phyloP scores from a whole-genome alignment of 2,888 invertebrate species.

The Antitype chi region DNA sequence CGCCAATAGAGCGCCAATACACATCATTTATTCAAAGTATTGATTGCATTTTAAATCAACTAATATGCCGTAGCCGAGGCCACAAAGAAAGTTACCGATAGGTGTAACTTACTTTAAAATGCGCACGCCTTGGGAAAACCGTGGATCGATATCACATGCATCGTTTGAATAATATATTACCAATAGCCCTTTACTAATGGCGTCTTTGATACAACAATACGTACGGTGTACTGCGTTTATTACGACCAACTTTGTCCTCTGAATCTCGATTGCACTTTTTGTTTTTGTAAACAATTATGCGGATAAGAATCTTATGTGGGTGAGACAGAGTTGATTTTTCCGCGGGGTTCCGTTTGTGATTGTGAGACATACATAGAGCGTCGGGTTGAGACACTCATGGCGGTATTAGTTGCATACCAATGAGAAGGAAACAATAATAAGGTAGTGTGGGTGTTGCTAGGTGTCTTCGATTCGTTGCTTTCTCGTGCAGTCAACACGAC shows the following conservation, averaged over 20 bases:
- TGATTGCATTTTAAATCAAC: conserved; percentile 54
- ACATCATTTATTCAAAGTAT: conserved; percentile 35
- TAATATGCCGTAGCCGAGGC: background rate
- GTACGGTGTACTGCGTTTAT: background rate
- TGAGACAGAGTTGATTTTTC: conserved; percentile 43
- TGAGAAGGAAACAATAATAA: conserved; percentile 72
- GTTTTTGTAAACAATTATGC: conserved; percentile 3
- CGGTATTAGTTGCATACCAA: conserved; percentile 77
- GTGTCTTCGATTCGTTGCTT: conserved; percentile 62
- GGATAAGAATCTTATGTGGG: conserved; percentile 22
- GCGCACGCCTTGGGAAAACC: conserved; percentile 38
- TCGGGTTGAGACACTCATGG: conserved; percentile 66
- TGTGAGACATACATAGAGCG: conserved; percentile 52
- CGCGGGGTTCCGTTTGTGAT: conserved; percentile 19
- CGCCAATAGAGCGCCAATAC: conserved; percentile 6
- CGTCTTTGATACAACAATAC: conserved; percentile 16
- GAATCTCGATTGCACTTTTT: conserved; percentile 42
- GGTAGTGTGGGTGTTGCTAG: conserved; percentile 69
- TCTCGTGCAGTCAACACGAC: conserved; percentile 47
- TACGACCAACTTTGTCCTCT: conserved; percentile 35
- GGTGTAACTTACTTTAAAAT: conserved; percentile 22
- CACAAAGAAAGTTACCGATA: conserved; percentile 17
- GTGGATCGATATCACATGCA: conserved; percentile 53
- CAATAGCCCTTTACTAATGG: conserved; percentile 2
- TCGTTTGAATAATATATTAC: conserved; percentile 43